Conservation (phyloP, 2,888 invertebrate species). For the Stenchaetothrips biformis region DNA sequence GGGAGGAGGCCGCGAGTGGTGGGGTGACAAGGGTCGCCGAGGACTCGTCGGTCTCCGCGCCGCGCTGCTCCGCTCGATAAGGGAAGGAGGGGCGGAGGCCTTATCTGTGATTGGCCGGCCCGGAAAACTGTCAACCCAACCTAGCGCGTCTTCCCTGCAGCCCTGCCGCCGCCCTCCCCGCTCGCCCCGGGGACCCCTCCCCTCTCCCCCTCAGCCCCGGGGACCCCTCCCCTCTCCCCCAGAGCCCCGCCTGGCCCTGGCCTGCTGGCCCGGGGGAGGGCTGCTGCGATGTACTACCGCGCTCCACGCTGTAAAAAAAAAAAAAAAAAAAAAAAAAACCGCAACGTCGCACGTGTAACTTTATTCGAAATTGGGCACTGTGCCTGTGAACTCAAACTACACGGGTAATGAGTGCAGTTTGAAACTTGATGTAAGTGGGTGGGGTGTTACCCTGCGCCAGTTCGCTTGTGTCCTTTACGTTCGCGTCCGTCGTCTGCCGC, state of each 20-base stretch:
- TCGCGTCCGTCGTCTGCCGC: no score
- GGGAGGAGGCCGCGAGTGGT: not conserved
- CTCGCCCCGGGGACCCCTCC: not conserved
- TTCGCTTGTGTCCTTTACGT: no score
- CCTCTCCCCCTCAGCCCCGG: not conserved
- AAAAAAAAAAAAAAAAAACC: no score
- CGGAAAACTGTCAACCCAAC: conserved; percentile 24
- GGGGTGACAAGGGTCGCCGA: conserved; percentile 16
- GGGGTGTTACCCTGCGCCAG: no score
- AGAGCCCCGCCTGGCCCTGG: no score
- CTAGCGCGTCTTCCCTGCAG: not conserved
- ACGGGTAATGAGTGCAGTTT: no score
- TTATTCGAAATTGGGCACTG: not conserved
- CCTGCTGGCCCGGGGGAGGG: no score
- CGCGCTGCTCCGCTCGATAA: conserved; percentile 13
- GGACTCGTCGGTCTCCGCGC: not conserved
- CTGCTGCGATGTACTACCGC: no score
- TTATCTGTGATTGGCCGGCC: conserved; percentile 24
- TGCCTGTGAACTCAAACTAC: not conserved
- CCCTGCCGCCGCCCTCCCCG: not conserved
- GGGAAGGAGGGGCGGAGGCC: conserved; percentile 6
- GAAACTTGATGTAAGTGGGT: no score
- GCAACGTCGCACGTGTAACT: no score
- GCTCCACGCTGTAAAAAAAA: no score
- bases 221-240: not conserved